Evolutionary conservation across 2,113 vertebrate species (phyloP), one percentile per base, ranked within the genome.

Genomic region (Sialia sialis): DNA sequence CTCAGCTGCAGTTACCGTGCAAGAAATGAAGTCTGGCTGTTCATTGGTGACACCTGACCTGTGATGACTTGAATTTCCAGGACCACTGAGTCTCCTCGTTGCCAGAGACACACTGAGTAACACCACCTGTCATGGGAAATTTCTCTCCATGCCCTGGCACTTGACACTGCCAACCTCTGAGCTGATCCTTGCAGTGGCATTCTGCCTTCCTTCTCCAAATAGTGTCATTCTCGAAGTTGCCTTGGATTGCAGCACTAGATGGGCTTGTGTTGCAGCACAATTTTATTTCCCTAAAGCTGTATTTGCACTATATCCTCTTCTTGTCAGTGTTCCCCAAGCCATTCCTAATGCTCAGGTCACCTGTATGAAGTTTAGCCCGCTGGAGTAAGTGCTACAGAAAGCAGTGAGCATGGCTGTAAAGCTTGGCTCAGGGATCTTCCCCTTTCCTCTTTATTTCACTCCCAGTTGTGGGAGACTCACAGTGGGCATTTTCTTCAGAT

Each of bases 111-210:
- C 10, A 11, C 92, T 88, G 90, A 88, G 92, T 73, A 85, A 74
- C 72, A 70, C 96, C 92, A 96, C 80, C 90, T 97, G 96, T 63
- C 76, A 77, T 73, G 87, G 91, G 89, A 95, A 95, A 70, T 87
- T 46, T 95, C 91, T 83, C 75, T 82, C 67, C 63, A 63, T 77
- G 94, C n/a, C 68, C 92, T 96, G 90, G 92, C 92, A 92, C 55
- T 62, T 83, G 32, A n/a, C 32, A 59, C 5, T 86, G 82, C 58
- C 59, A 88, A 59, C 32, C 43, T 92, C 90, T 55, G 90, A 91
- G 69, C 26, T 17, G 29, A 73, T 88, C 41, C 46, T 85, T 73
- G 63, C 30, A 58, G 69, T 3, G 2, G 77, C 87, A 84, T 95
- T 83, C 73, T 87, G 48, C 39, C 73, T 81, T 44, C 39, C 26